phyloP scores from a whole-genome alignment of 2,113 vertebrate genomes.

The Trogon melanurus region DNA sequence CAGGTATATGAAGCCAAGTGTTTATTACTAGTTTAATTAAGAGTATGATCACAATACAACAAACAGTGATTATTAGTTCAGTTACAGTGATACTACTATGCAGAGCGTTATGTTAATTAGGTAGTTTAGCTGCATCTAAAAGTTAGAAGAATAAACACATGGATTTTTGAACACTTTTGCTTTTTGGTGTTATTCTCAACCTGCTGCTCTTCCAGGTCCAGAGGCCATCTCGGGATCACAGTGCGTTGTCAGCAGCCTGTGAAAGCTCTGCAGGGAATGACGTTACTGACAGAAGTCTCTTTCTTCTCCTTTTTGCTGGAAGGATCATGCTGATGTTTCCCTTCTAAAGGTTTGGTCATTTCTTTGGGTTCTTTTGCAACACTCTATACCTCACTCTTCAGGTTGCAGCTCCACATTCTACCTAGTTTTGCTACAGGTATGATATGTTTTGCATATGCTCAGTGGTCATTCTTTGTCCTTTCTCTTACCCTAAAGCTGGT shows the following conservation, averaged over 20 bases:
- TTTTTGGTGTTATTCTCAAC: not conserved
- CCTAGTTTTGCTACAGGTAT: not conserved
- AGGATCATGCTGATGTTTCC: not conserved
- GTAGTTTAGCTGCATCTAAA: not conserved
- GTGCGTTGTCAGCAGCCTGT: rapidly evolving
- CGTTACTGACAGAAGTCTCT: not conserved
- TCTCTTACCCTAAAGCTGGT: not conserved
- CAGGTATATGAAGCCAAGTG: not conserved
- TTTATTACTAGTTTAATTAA: not conserved
- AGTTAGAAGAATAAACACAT: not conserved
- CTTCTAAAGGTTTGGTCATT: not conserved
- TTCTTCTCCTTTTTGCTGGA: not conserved
- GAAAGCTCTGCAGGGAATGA: not conserved
- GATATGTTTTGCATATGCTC: not conserved
- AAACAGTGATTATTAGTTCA: not conserved
- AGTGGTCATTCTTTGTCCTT: not conserved
- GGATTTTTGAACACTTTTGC: not conserved
- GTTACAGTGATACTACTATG: not conserved
- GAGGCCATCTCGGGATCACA: rapidly evolving
- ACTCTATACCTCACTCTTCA: rapidly evolving
- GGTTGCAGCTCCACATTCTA: not conserved
- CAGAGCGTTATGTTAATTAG: not conserved
- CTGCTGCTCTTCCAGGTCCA: not conserved
- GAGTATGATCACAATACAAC: not conserved
- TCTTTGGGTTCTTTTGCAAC: not conserved